A percentile compares a stretch with the other conserved stretches of the same genome.
Conservation (phyloP, 2,888 invertebrate genomes). For the Nipponacmea schrenckii region DNA sequence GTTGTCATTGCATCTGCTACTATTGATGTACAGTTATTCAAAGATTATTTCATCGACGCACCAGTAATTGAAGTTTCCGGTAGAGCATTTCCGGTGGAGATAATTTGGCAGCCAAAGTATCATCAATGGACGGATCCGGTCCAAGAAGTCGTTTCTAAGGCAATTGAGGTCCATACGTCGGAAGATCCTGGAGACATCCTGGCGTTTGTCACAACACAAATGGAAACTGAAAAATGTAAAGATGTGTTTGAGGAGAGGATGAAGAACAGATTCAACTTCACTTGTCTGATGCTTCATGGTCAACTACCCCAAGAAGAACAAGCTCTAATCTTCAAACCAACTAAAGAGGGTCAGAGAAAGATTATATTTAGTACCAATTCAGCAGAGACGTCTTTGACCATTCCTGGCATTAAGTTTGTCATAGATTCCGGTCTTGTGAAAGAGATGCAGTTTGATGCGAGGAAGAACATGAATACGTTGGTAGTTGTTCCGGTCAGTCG, state of each 20-base stretch:
- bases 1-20: slow-evolving; percentile 67
- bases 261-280: slow-evolving; percentile 30
- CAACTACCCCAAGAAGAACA: slow-evolving; percentile 62
- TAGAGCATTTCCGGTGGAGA: slow-evolving; percentile 64
- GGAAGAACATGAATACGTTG: slow-evolving; percentile 55
- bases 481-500: slow-evolving; percentile 52
- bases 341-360: slow-evolving; percentile 52
- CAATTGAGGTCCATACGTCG: slow-evolving; percentile 54
- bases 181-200: slow-evolving; percentile 64
- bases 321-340: slow-evolving; percentile 53
- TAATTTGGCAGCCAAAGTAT: slow-evolving; percentile 42
- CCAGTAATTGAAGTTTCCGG: slow-evolving; percentile 62
- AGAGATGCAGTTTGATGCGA: slow-evolving; percentile 62
- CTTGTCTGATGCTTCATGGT: slow-evolving; percentile 58
- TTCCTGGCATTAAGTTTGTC: no score
- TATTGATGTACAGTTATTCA: slow-evolving; percentile 62
- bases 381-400: no score
- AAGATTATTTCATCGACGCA: slow-evolving; percentile 55
- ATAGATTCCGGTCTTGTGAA: no score
- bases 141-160: slow-evolving; percentile 56
- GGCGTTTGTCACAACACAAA: slow-evolving; percentile 65
- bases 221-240: slow-evolving; percentile 62
- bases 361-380: slow-evolving; percentile 68
- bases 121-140: slow-evolving; percentile 32
- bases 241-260: slow-evolving; percentile 12